Evolutionary conservation across 2,113 vertebrate species (phyloP).

Genomic region (Sphyrna mokarran): DNA sequence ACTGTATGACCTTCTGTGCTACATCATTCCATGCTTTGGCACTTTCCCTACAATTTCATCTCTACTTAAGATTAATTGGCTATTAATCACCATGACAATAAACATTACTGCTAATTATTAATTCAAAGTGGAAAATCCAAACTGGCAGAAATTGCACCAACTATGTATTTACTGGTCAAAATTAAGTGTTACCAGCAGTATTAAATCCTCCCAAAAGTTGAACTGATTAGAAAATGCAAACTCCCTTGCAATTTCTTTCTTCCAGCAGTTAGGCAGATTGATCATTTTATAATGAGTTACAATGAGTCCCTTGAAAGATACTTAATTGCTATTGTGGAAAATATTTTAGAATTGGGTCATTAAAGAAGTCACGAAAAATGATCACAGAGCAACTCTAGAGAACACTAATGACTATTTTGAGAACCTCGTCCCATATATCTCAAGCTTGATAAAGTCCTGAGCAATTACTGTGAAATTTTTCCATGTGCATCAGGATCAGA

Average conservation of each 20-base stretch:
- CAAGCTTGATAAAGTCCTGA: neutral
- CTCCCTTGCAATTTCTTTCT: neutral
- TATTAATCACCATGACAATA: slow-evolving; percentile 20
- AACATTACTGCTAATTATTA: slow-evolving; percentile 27
- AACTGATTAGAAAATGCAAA: slow-evolving; percentile 12
- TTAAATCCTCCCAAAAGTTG: slow-evolving; percentile 17
- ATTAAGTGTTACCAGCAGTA: neutral
- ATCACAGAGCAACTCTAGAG: neutral
- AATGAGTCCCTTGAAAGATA: slow-evolving; percentile 8
- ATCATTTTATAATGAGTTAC: slow-evolving; percentile 1
- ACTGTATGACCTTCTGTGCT: neutral
- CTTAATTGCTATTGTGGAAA: neutral
- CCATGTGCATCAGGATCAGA: neutral
- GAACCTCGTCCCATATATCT: neutral
- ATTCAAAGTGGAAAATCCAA: slow-evolving; percentile 11
- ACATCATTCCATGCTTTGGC: neutral
- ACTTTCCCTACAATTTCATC: neutral
- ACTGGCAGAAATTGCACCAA: neutral
- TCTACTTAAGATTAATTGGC: neutral
- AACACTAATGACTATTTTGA: neutral
- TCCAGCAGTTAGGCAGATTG: neutral
- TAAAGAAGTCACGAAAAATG: neutral
- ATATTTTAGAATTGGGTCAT: slow-evolving; percentile 12
- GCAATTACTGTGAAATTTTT: neutral
- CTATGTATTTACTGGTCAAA: neutral